These are phyloP conservation scores for Agrypnus murinus DNA, from an alignment of 2,888 invertebrate species.

Conservation along the genomic window DNA sequence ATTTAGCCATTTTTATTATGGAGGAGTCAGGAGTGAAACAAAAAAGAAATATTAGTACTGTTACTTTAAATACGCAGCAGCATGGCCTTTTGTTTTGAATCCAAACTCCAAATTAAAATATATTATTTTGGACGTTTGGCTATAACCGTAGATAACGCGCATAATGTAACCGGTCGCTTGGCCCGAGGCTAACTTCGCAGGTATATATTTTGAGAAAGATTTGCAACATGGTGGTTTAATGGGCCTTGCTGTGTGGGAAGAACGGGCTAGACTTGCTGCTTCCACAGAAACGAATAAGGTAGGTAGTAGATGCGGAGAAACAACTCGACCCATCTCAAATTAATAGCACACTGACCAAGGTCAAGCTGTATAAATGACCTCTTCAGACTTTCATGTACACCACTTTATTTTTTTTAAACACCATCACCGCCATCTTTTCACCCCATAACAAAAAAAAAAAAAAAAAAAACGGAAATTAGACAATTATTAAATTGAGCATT, in stretches of 20 bases:
- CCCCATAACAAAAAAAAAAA: too few relatives aligned
- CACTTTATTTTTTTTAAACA: too few relatives aligned
- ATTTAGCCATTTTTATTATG: slow-evolving; percentile 39
- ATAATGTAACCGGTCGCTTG: slow-evolving; percentile 57
- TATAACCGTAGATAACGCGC: slow-evolving; percentile 56
- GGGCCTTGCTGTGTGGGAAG: slow-evolving; percentile 56
- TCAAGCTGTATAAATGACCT: slow-evolving; percentile 43
- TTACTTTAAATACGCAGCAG: slow-evolving; percentile 39
- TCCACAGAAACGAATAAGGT: slow-evolving; percentile 57
- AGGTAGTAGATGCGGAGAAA: slow-evolving; percentile 51
- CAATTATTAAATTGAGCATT: too few relatives aligned
- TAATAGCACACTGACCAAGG: slow-evolving; percentile 57
- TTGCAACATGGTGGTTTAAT: slow-evolving; percentile 55
- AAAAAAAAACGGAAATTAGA: too few relatives aligned
- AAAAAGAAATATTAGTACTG: slow-evolving; percentile 42
- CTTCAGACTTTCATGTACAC: slow-evolving; percentile 4
- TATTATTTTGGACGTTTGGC: slow-evolving; percentile 56
- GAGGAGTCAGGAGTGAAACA: slow-evolving; percentile 33
- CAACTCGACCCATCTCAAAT: slow-evolving; percentile 56
- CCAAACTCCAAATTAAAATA: slow-evolving; percentile 48
- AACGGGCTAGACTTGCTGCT: slow-evolving; percentile 58
- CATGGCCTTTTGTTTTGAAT: slow-evolving; percentile 48
- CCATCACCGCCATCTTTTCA: too few relatives aligned
- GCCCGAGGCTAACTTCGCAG: slow-evolving; percentile 54
- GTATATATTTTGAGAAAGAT: slow-evolving; percentile 57